Conservation (phyloP, 1,140 invertebrate genomes). For the Latrodectus geometricus region DNA sequence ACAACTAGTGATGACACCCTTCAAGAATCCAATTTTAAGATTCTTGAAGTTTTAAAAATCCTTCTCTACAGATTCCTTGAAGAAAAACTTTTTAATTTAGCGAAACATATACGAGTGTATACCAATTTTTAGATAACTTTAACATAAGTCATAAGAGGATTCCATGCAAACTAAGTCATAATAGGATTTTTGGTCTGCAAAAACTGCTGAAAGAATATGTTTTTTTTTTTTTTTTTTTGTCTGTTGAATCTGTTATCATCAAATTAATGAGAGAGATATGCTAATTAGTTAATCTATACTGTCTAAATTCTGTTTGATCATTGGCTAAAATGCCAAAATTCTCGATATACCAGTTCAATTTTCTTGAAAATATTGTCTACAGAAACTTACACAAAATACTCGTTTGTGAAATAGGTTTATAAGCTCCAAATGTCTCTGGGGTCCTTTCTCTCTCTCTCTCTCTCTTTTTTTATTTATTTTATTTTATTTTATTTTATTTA, state of each 20-base stretch:
- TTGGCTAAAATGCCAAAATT: background rate
- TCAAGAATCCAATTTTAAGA: too few species aligned
- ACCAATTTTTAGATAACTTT: background rate
- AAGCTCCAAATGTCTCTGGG: background rate
- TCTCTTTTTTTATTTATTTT: too few species aligned
- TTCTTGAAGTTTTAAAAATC: too few species aligned
- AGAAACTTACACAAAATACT: constrained; percentile 10
- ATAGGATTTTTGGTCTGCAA: constrained; percentile 7
- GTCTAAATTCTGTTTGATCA: constrained; percentile 19
- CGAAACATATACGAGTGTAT: background rate
- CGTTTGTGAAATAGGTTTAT: background rate
- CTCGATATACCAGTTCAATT: background rate
- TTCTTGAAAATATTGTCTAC: background rate
- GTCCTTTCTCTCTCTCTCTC: background rate
- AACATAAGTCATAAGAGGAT: background rate
- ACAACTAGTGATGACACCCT: too few species aligned
- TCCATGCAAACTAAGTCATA: constrained; percentile 16
- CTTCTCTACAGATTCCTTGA: too few species aligned
- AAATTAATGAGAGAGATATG: background rate
- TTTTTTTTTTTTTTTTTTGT: too few species aligned
- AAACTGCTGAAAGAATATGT: background rate
- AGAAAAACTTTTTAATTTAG: too few species aligned
- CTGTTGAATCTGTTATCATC: background rate
- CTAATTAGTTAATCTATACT: background rate
- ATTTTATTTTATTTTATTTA: too few species aligned